These are phyloP conservation scores for Pagrus major DNA, from an alignment of 2,113 vertebrate species.

Conservation along the genomic window DNA sequence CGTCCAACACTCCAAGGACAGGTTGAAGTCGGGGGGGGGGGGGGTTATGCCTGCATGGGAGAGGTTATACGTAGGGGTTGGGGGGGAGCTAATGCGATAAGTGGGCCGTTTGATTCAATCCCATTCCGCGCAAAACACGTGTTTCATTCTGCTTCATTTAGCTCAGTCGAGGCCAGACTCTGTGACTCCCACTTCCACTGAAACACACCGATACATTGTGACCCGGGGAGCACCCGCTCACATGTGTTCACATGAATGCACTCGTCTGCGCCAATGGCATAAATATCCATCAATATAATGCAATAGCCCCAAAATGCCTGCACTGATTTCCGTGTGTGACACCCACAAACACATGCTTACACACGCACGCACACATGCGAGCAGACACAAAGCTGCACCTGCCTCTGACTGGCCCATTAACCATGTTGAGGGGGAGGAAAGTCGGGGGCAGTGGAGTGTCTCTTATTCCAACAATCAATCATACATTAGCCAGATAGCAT, in stretches of 20 bases:
- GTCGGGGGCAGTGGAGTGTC: conserved; percentile 72
- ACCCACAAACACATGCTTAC: background rate
- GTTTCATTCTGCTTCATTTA: conserved; percentile 69
- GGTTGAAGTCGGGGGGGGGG: conserved; percentile 5
- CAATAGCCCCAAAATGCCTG: conserved; percentile 27
- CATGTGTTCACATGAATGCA: conserved; percentile 43
- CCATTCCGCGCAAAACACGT: conserved; percentile 63
- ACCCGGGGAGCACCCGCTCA: conserved; percentile 11
- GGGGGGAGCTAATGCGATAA: conserved; percentile 65
- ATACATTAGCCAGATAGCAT: conserved; percentile 76
- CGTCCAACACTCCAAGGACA: conserved; percentile 71
- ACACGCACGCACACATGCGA: background rate
- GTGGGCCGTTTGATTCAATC: conserved; percentile 69
- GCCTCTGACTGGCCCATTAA: conserved; percentile 72
- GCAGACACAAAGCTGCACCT: conserved; percentile 47
- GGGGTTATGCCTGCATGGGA: background rate
- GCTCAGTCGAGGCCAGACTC: conserved; percentile 41
- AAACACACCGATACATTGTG: conserved; percentile 21
- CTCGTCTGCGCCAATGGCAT: conserved; percentile 13
- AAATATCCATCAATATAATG: conserved; percentile 59
- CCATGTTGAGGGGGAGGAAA: conserved; percentile 67
- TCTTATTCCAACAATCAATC: conserved; percentile 79
- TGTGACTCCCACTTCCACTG: conserved; percentile 26
- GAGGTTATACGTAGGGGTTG: conserved; percentile 27
- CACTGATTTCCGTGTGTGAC: conserved; percentile 33